Conservation (phyloP, 1,140 invertebrate genomes). For the Odontomachus brunneus region DNA sequence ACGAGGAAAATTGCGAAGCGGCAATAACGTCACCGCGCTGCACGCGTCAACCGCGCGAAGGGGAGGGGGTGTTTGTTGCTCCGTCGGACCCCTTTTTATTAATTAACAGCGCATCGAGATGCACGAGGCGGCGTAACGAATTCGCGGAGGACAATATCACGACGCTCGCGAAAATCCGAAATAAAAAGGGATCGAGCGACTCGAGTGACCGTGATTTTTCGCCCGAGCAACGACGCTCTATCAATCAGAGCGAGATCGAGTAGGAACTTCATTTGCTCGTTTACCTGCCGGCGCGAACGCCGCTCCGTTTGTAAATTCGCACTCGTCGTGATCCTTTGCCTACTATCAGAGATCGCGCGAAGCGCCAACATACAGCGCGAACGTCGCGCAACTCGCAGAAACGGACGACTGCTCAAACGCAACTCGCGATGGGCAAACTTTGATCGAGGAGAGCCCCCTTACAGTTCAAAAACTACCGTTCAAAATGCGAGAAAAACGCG, state of each 20-base stretch:
- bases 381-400: no score
- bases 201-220: not conserved
- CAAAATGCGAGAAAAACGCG: not conserved
- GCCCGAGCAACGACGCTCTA: not conserved
- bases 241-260: constrained; percentile 11
- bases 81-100: constrained; percentile 19
- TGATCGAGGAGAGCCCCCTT: constrained; percentile 31
- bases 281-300: not conserved
- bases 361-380: constrained; percentile 11
- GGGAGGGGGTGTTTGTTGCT: not conserved
- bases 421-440: constrained; percentile 18
- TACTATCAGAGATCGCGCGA: constrained; percentile 10
- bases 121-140: not conserved
- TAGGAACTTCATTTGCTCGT: constrained; percentile 23
- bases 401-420: no score
- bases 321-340: constrained; percentile 5
- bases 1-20: constrained; percentile 20
- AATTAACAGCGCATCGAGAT: constrained; percentile 38
- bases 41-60: not conserved
- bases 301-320: constrained; percentile 20
- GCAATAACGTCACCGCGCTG: not conserved
- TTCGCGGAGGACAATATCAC: not conserved
- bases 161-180: no score
- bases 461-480: constrained; percentile 1
- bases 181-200: no score